Conservation (phyloP, 2,888 invertebrate genomes). For the Spodoptera exigua region DNA sequence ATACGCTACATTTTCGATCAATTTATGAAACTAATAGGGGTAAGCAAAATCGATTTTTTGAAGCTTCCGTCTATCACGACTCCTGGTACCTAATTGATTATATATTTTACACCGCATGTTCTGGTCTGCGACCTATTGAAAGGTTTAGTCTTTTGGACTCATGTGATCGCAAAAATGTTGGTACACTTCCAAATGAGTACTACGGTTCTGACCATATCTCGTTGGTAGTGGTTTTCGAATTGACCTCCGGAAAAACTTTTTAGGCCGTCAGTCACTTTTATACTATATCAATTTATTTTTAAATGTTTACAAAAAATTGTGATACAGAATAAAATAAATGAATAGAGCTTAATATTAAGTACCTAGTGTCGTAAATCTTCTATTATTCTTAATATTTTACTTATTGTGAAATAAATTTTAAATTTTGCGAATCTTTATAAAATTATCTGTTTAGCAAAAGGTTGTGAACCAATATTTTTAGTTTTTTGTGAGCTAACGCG, state of each 20-base stretch:
- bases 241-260: conserved; percentile 18
- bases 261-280: conserved; percentile 1
- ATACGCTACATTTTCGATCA: conserved; percentile 15
- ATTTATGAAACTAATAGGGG: conserved; percentile 6
- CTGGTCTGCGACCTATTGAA: conserved; percentile 11
- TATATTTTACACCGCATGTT: conserved; percentile 1
- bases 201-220: conserved; percentile 25
- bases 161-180: neutral
- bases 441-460: conserved; percentile 5
- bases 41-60: neutral
- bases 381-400: too few relatives aligned
- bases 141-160: neutral
- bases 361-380: too few relatives aligned
- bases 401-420: too few relatives aligned
- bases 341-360: too few relatives aligned
- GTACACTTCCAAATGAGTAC: conserved; percentile 2
- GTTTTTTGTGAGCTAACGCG: conserved; percentile 40
- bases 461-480: conserved; percentile 42
- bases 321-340: too few relatives aligned
- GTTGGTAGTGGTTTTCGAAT: conserved; percentile 12
- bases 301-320: neutral
- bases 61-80: neutral
- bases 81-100: conserved; percentile 14
- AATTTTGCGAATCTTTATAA: too few relatives aligned
- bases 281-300: neutral